Conservation (phyloP, 2,888 invertebrate genomes). For the Cryptocephalus primarius region DNA sequence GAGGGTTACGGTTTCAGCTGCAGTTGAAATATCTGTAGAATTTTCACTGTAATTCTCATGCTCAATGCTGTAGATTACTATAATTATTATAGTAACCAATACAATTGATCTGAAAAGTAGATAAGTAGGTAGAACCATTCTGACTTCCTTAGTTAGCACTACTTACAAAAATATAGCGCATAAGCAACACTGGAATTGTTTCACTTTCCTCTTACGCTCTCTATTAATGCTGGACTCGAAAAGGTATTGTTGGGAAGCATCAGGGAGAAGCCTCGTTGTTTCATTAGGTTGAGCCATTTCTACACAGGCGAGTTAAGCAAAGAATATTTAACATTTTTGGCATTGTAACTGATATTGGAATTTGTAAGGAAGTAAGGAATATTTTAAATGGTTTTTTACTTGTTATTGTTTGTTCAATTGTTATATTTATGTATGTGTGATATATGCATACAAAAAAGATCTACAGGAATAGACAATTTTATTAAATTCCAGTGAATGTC, state of each 20-base stretch:
- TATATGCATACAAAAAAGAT: no score
- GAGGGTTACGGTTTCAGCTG: not conserved
- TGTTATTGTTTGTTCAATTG: no score
- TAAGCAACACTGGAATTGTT: slow-evolving; percentile 60
- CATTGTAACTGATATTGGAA: no score
- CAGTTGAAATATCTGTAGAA: slow-evolving; percentile 6
- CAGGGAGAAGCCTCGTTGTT: slow-evolving; percentile 41
- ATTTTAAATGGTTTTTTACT: no score
- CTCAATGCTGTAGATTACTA: slow-evolving; percentile 15
- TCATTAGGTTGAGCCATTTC: slow-evolving; percentile 27
- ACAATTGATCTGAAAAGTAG: slow-evolving; percentile 19
- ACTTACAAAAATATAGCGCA: slow-evolving; percentile 62
- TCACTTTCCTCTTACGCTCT: slow-evolving; percentile 41
- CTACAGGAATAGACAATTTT: no score
- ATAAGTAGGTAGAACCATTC: not conserved
- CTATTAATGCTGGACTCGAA: slow-evolving; percentile 42
- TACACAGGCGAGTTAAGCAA: no score
- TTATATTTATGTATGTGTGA: no score
- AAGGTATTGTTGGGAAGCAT: slow-evolving; percentile 33
- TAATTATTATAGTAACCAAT: slow-evolving; percentile 15
- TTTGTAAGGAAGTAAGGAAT: no score
- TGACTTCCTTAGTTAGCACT: not conserved
- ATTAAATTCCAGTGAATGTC: no score
- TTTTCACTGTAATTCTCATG: slow-evolving; percentile 6
- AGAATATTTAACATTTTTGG: no score